These are phyloP conservation scores for Pemphigus obesinymphae DNA, from an alignment of 1,140 invertebrate genomes.

Conservation along the genomic window DNA sequence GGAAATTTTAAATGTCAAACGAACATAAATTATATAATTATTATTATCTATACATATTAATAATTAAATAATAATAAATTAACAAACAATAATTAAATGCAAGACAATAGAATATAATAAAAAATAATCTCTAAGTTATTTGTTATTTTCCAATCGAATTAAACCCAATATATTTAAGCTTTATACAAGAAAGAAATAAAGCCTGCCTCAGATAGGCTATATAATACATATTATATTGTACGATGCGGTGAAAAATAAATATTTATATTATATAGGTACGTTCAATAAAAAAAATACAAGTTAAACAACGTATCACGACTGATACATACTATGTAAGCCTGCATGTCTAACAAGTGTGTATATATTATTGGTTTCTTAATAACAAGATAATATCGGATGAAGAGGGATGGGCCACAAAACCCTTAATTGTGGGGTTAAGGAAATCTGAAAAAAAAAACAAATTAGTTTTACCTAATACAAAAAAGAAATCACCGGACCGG, in stretches of 20 bases:
- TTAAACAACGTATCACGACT: not conserved
- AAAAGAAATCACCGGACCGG: not conserved
- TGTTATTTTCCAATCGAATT: not conserved
- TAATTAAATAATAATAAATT: no score
- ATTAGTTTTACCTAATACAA: not conserved
- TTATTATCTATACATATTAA: no score
- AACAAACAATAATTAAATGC: no score
- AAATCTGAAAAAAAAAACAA: slow-evolving; percentile 9
- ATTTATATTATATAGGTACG: not conserved
- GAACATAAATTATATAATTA: no score
- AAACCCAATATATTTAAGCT: not conserved
- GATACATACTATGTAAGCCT: not conserved
- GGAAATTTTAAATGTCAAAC: no score
- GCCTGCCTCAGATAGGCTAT: not conserved
- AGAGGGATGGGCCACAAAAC: not conserved
- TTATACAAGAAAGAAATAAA: not conserved
- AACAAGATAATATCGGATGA: slow-evolving; percentile 3
- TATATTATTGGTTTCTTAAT: slow-evolving; percentile 5
- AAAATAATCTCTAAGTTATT: not conserved
- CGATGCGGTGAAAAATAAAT: not conserved
- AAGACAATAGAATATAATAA: no score
- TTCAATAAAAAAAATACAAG: not conserved
- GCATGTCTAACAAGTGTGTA: slow-evolving; percentile 7
- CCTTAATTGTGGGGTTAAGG: not conserved
- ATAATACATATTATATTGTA: not conserved